Evolutionary conservation across 2,888 invertebrate species (phyloP), one percentile per base, ranked within the genome.

Genomic region (Phaedon cochleariae): DNA sequence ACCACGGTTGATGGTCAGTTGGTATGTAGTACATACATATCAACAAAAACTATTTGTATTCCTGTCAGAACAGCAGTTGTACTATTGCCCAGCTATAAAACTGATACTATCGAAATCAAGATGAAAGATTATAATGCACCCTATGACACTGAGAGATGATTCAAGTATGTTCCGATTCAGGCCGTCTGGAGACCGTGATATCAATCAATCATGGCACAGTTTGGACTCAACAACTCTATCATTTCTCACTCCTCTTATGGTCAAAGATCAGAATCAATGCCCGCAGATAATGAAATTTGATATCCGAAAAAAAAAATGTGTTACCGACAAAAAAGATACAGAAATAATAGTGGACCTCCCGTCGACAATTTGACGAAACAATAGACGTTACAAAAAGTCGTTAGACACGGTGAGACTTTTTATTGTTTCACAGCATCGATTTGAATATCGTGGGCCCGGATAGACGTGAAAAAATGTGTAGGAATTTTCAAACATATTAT

Each of bases 261-360:
- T 1, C 41, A n/a, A 41, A 41, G 41, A 41, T 41, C 15, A 6
- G n/a, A 22, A 55, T 29, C 46, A 18, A 17, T 26, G 12, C 41
- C 57, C 29, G 20, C 29, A 45, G 57, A 57, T 46, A n/a, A 26
- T 37, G 46, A 57, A 45, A 57, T 57, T 45, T 4, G 57, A 46
- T 57, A 57, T n/a, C 45, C 9, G 46, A 45, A 22, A 18, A 37
- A 41, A 48, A 26, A 17, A 55, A 45, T 21, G 22, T n/a, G 17
- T 45, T 29, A 29, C 41, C 22, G 46, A n/a, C 22, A 21, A 22
- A 46, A 48, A 21, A 48, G 48, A 10, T 48, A 10, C 48, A 18
- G 22, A 20, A 55, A 45, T 57, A 22, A 45, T 22, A 20, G 45
- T 41, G 12, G 45, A 22, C 57, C 57, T 15, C 57, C 57, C 57